Percentiles rank a stretch among this genome's conserved stretches.
Conservation (phyloP, 1,140 invertebrate species). For the Anoplophora glabripennis region DNA sequence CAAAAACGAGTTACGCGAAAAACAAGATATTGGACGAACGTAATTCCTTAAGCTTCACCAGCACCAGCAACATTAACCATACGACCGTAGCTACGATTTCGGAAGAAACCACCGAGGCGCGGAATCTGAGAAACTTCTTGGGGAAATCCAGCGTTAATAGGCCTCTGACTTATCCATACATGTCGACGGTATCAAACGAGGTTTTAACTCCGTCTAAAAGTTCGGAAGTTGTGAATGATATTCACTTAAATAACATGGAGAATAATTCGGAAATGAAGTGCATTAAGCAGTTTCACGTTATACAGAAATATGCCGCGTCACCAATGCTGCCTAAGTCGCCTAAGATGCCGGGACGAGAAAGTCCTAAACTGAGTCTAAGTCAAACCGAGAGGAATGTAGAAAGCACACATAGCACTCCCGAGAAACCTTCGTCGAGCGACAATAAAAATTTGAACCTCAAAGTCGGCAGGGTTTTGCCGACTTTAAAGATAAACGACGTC, state of each 20-base stretch:
- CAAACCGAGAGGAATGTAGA: not conserved
- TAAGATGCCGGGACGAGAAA: not conserved
- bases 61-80: conserved; percentile 15
- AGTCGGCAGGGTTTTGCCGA: conserved; percentile 23
- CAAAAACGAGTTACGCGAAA: conserved; percentile 45
- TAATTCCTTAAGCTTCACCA: conserved; percentile 5
- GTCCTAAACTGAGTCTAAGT: no score
- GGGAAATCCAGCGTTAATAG: conserved; percentile 37
- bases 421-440: conserved; percentile 1
- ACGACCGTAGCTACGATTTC: not conserved
- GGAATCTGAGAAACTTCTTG: conserved; percentile 31
- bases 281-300: conserved; percentile 39
- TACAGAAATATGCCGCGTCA: conserved; percentile 32
- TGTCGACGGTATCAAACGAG: conserved; percentile 17
- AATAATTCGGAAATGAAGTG: conserved; percentile 24
- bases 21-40: conserved; percentile 45
- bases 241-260: not conserved
- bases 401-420: not conserved
- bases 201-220: conserved; percentile 6
- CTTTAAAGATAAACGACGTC: conserved; percentile 35
- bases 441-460: conserved; percentile 4
- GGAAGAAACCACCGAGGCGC: conserved; percentile 18
- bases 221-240: conserved; percentile 11
- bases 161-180: conserved; percentile 47
- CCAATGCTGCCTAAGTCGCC: not conserved